A percentile compares a stretch with the other conserved stretches of the same genome.
Evolutionary conservation across 2,113 vertebrate species (phyloP).

Genomic region (Tor tambroides): DNA sequence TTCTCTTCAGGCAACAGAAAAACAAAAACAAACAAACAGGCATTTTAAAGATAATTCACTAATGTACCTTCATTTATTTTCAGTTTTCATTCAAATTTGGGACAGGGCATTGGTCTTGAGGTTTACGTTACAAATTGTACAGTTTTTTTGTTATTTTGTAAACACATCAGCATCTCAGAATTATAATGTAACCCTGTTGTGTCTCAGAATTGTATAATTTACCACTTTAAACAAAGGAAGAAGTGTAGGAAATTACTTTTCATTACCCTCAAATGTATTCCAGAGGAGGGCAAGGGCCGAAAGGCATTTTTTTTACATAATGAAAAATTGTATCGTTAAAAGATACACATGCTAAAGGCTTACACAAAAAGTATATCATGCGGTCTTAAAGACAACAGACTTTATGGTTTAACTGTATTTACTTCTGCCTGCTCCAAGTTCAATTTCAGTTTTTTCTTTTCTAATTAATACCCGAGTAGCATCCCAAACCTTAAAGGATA

Average conservation of each 20-base stretch:
- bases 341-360: constrained; percentile 45
- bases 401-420: constrained; percentile 15
- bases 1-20: background rate
- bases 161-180: constrained; percentile 5
- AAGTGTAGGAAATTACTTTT: background rate
- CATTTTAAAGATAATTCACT: background rate
- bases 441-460: constrained; percentile 1
- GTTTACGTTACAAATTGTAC: background rate
- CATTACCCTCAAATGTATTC: constrained; percentile 1
- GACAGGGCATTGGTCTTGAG: background rate
- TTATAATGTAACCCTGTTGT: background rate
- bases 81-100: background rate
- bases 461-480: background rate
- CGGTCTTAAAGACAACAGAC: constrained; percentile 20
- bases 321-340: constrained; percentile 13
- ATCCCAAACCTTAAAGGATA: background rate
- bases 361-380: constrained; percentile 44
- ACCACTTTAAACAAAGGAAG: background rate
- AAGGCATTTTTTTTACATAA: constrained; percentile 41
- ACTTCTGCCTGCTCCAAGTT: constrained; percentile 4
- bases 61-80: background rate
- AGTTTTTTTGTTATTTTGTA: background rate
- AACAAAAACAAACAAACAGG: background rate
- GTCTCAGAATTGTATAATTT: background rate
- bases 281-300: constrained; percentile 24